Base-by-base conservation (phyloP, 2,113 vertebrate genomes). In the Sarotherodon lohbergeri region DNA sequence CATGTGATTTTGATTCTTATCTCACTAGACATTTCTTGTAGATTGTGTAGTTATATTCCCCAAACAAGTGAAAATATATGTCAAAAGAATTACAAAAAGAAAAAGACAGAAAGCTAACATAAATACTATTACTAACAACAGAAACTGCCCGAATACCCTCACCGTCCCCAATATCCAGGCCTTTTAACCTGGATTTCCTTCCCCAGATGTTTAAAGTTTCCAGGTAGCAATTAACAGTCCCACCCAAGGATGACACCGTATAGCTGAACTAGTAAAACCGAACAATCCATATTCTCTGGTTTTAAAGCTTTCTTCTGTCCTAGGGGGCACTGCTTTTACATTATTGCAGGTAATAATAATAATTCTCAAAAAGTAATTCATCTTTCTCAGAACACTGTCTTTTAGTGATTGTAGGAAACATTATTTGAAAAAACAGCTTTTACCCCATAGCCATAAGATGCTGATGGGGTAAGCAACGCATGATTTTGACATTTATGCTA, bases 41-140 rank as follows among this genome's bases (percentile, higher is more conserved):
- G 56, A 29, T 57, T 5, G 13, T 57, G 56, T 0, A 16, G 56
- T 29, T 57, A 57, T 57, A 57, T 57, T 57, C 24, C 56, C 56
- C 24, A 57, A 57, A 5, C 13, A 57, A 57, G 24, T 57, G 56
- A 29, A 57, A 57, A 57, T 16, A 16, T 29, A 29, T 57, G 24
- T 29, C 1, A 29, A 16, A 29, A 56, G 27, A 57, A 29, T 8
- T 0, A 59, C 24, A 59, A 59, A 59, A 59, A 59, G 24, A 59
- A 59, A 29, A 29, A 59, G 24, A 59, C 24, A 1, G 56, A 59
- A 59, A 29, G 4, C 56, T 0, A 57, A 56, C 55, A 57, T 57
- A 57, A 57, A 57, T 57, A 57, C 55, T 56, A 27, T 0, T 27
- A 13, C 0, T 13, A 56, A 56, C 54, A 56, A 0, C 0, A 56